Evolutionary conservation across 2,113 vertebrate genomes (phyloP), one percentile per base, ranked within the genome.

Genomic region (Lepus americanus): DNA sequence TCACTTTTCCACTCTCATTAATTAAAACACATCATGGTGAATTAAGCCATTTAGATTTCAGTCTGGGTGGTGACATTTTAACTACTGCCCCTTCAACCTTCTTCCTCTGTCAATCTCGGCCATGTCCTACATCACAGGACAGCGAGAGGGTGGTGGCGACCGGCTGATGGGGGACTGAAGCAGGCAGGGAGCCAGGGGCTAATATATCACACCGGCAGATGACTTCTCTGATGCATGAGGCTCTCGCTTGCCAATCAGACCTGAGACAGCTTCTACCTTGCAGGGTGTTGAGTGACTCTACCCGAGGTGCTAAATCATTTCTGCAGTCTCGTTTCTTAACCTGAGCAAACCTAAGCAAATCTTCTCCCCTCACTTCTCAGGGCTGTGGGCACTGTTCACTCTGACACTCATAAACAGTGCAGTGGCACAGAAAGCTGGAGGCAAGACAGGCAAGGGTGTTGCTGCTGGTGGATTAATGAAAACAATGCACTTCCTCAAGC

Each of bases 21-120:
- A 92, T 95, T 94, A 94, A 97, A 97, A 94, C 11, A 9, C 61
- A 86, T 86, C 72, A 59, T 59, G 72, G 69, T 94, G 92, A 97
- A 94, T 94, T 69, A 95, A 94, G 33, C 74, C 67, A 14, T 82
- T 92, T 94, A 79, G 61, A 90, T 94, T 87, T 96, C 90, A 83
- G 51, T 78, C 82, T 92, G 11, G 39, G 29, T 9, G 88, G 70
- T 95, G 95, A 89, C 85, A 92, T 96, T 97, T 97, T 95, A 95
- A 97, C 90, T 92, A 77, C 82, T n/a, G 73, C 44, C 88, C 90
- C 95, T 95, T 90, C 82, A 82, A 73, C 88, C 70, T 77, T 55
- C 64, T 82, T 64, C 79, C 69, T 85, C 66, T 89, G 85, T 95
- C 94, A 80, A 1, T 94, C 87, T 87, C 67, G 66, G 94, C 73